Evolutionary conservation across 2,797 vertebrate species (phyloP), one percentile per base, ranked within the genome.

Genomic region (Molossus alvarezi): DNA sequence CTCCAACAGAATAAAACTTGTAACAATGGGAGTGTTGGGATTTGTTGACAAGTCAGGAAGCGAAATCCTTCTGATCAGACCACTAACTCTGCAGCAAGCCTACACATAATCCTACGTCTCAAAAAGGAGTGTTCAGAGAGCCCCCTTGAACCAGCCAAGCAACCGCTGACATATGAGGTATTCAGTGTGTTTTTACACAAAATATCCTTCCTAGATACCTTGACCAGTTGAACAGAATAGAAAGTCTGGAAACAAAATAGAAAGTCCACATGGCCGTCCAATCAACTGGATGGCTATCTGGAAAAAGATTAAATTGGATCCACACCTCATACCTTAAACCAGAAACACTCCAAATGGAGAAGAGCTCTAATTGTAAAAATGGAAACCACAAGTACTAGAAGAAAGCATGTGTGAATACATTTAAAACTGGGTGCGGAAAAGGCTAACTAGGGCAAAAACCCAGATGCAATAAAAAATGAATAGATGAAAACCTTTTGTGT

Each of bases 341-440:
- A 60, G 60, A 41, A 96, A 95, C 89, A 94, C 9, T 65, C 84
- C 84, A 82, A 86, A 73, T 18, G 27, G 57, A 72, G 91, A 67
- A 62, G 21, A 76, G 37, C 29, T 91, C 75, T 51, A 55, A 69
- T 13, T 69, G 4, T 75, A 95, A 94, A 94, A 91, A 51, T 41
- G 21, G 76, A 91, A 96, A 91, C 48, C 88, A 5, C 60, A 91
- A 88, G 77, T 37, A 75, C 67, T n/a, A 33, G 27, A 85, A 75
- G 58, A 81, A 94, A 91, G 77, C 67, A 41, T 25, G 1, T 57
- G 18, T 89, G 67, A 89, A 80, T 67, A 18, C 53, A 64, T 27
- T 91, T 89, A 87, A 90, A 84, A 13, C 33, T 76, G 57, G 29
- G 55, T 75, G 27, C 55, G 55, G 55, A 64, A 55, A 64, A 76